Evolutionary conservation across 2,797 vertebrate species (phyloP), one percentile per base, ranked within the genome.

Genomic region (Momotus momota): DNA sequence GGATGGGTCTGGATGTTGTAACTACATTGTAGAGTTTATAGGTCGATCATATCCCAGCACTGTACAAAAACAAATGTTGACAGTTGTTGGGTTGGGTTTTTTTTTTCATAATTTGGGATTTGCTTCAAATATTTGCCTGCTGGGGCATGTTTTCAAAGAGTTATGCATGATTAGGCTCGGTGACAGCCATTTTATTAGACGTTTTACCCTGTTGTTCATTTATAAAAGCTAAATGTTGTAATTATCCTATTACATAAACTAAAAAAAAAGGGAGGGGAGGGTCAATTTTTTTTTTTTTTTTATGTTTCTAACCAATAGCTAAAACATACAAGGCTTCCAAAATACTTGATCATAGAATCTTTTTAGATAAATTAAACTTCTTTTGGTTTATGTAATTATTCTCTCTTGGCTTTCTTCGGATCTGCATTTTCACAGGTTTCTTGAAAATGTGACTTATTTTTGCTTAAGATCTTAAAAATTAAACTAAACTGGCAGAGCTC

Each of bases 191-290:
- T 94, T 93, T 80, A 73, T 92, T 84, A 83, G 93, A 88, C 77
- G 40, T 46, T 80, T 88, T 88, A 66, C 13, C 43, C 60, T 81
- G 54, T 45, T 82, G 48, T 66, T 95, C 80, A 84, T 91, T 96
- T 95, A 57, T 45, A 70, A 64, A 90, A 72, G 82, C 73, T 96
- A 94, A 96, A 77, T 88, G 93, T 72, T 94, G 77, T 64, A 88
- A 95, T 97, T 96, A 94, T 60, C 85, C 73, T 55, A 35, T 91
- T 93, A 88, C 6, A 41, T 33, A 72, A 89, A 75, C 19, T 60
- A 55, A 82, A 71, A 43, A 35, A 15, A 17, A 60, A 82, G 46
- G 14, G 40, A 60, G 12, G 10, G 12, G 20, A 79, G 25, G 46
- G 25, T 57, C 23, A 72, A 31, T 22, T 43, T 43, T 43, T 43